Conservation (phyloP, 2,888 invertebrate genomes). For the Leptopilina syphax region DNA sequence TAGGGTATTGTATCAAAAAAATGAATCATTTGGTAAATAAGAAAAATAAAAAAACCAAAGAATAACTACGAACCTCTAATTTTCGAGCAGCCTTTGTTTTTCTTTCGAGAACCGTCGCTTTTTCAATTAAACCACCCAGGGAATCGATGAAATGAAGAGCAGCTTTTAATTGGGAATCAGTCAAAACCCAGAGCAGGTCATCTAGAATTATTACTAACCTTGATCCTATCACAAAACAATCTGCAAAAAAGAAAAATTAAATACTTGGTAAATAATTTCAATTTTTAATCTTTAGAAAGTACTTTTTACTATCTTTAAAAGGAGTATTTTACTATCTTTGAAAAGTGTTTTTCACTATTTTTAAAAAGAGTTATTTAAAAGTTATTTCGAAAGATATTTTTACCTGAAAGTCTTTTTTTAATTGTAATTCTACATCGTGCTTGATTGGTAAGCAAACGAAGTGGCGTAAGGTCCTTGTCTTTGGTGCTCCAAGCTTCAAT, state of each 20-base stretch:
- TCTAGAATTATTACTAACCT: constrained; percentile 94
- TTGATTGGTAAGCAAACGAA: constrained; percentile 94
- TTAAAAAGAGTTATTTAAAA: too few relatives aligned
- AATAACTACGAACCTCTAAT: constrained; percentile 81
- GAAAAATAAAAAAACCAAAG: not conserved
- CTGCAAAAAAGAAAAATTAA: constrained; percentile 78
- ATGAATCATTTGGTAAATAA: constrained; percentile 24
- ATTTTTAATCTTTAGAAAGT: too few relatives aligned
- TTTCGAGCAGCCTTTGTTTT: constrained; percentile 91
- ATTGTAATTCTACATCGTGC: constrained; percentile 96
- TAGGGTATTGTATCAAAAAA: constrained; percentile 12
- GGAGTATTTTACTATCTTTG: too few relatives aligned
- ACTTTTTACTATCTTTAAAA: too few relatives aligned
- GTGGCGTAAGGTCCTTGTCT: constrained; percentile 88
- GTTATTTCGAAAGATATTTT: too few relatives aligned
- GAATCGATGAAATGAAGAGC: constrained; percentile 94
- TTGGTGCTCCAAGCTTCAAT: constrained; percentile 94
- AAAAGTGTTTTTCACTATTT: too few relatives aligned
- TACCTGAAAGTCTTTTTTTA: constrained; percentile 92
- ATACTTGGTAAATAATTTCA: too few relatives aligned
- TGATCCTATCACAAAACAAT: constrained; percentile 95
- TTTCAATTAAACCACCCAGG: constrained; percentile 87
- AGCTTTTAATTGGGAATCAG: constrained; percentile 96
- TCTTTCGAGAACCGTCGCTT: constrained; percentile 87
- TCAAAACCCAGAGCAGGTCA: constrained; percentile 97